Base-by-base conservation (phyloP, 2,888 invertebrate species). In the Blomia tropicalis region DNA sequence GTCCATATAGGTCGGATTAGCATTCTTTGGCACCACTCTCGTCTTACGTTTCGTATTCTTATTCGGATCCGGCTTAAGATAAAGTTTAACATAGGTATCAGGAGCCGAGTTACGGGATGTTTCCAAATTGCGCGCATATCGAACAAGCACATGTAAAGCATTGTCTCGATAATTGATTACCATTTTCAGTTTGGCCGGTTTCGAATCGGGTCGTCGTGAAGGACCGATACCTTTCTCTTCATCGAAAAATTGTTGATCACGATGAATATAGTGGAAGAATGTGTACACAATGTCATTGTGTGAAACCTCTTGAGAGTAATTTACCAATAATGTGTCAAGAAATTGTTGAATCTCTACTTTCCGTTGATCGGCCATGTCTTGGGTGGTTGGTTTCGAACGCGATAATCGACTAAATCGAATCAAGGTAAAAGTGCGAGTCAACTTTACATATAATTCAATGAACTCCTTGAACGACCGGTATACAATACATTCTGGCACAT, bases 391-490 rank as follows among this genome's bases (percentile, higher is more conserved):
- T n/a, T 27, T 64, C 53, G 66, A 56, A 11, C 66, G 62, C 25
- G 65, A 62, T 25, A 69, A 60, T 23, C 65, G 58, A 60, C 66
- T 66, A 27, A 91, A 82, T 73, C 86, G 87, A 17, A 90, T 87
- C 68, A 92, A 78, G 0, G 93, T 92, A 77, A 90, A 95, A 73
- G 87, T 84, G 68, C 87, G 77, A 71, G 89, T 87, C 54, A 98
- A 78, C 77, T 95, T 95, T 74, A 89, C 87, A 73, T 95, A 88
- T 63, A 98, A 82, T 75, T 98, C 98, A 17, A 87, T 85, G 75
- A 96, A 95, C 77, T 98, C 96, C 70, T 90, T 87, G 76, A 92
- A 98, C 0, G 91, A 87, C 65, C 98, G 83, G 74, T 92, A 90
- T 60, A 98, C 79, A 71, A 85, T 85, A 67, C 85, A 82, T 72